Evolutionary conservation across 2,888 invertebrate genomes (phyloP), one percentile per base, ranked within the genome.

Genomic region (Eudasyphora cyanicolor): DNA sequence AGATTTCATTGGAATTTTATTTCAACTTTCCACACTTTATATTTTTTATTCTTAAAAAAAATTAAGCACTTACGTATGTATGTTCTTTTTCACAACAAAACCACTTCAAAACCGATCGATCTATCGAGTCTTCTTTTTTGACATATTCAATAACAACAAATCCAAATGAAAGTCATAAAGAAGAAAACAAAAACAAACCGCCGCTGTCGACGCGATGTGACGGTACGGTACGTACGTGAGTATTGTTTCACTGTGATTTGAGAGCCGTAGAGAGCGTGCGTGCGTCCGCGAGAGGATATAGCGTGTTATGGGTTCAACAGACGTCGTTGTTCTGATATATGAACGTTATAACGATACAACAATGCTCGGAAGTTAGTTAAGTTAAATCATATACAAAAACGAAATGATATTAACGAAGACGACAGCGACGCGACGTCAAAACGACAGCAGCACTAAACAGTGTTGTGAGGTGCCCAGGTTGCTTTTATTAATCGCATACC

Each of bases 291-390:
- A 32, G 49, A 70, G 67, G 75, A 82, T 60, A 82, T 84, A 86
- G 85, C 88, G 86, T 86, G 86, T 86, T 89, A 86, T 86, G 87
- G 86, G 88, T 89, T 90, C 87, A 88, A 89, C 88, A 88, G 86
- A 89, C 88, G 88, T 88, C 87, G 87, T 86, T 86, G 87, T 86
- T 89, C 90, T 90, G 88, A 87, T 85, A 84, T 84, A 79, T 84
- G 78, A 81, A 79, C 76, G 81, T 80, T 85, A 80, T 71, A 85
- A 85, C 83, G 80, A 84, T 21, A 42, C 84, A 80, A 83, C 75
- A 81, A 76, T 74, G 80, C 78, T 87, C 83, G 82, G 85, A 86
- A 86, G 85, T 86, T 86, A 80, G 75, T 17, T 38, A 62, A 71
- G 29, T 60, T 45, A 42, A 78, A 79, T 69, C 35, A 74, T 54